Base-by-base conservation (phyloP, 2,797 vertebrate genomes). In the Orestias chungarensis region DNA sequence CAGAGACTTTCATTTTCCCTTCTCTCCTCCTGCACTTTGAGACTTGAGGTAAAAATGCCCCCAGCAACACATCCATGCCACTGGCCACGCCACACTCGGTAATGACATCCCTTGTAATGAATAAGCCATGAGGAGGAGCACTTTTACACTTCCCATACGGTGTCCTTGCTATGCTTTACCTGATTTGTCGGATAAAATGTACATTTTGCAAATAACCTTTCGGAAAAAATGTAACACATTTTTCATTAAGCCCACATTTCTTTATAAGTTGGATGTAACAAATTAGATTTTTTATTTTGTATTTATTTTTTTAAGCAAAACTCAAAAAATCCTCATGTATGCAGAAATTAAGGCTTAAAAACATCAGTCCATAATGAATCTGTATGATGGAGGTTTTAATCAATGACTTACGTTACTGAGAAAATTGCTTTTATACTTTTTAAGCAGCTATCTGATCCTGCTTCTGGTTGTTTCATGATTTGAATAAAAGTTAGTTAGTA, bases 21-120 rank as follows among this genome's bases (percentile, higher is more conserved):
- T 71, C 81, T 83, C 75, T 87, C 59, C 74, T 82, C n/a, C 80
- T 91, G 90, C 84, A 87, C 68, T 86, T 80, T 72, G 72, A 92
- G 88, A 91, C 86, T 90, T 80, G 66, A 55, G 81, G 83, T 78
- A 27, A 88, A 91, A 92, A 90, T 86, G 87, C 87, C 80, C 91
- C 87, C 73, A 55, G 85, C 75, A 86, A 87, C 92, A 91, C 74
- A 87, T 91, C 84, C 79, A 81, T 89, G 87, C 59, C 82, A 87
- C 71, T 78, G 78, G 86, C 85, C 84, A 55, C 35, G 43, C 85
- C 86, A 65, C 84, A 84, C 86, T 89, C 78, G 83, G 90, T 93
- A 93, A 93, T 91, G 90, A 89, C 92, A 92, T 93, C 92, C 92
- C 85, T 86, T 81, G 80, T 89, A 86, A 94, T 94, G 90, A 95